Percentiles rank a stretch among this genome's conserved stretches.
Conservation (phyloP, 2,797 vertebrate genomes). For the Craterocephalus amniculus region DNA sequence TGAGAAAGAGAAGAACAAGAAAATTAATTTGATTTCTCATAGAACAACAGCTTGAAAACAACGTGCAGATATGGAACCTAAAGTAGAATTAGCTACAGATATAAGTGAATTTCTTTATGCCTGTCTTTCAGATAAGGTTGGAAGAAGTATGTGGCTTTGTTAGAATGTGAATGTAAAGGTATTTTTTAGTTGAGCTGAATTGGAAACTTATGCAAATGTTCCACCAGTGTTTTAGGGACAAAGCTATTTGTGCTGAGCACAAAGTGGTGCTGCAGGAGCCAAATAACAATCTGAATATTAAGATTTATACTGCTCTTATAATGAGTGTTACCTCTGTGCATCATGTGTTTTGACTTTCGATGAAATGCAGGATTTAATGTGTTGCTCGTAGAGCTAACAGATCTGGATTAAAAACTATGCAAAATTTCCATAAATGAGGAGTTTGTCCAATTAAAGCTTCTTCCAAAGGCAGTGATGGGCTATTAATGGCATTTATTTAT, state of each 20-base stretch:
- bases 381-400: not conserved
- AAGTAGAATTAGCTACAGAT: constrained; percentile 11
- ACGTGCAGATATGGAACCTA: not conserved
- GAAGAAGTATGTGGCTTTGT: not conserved
- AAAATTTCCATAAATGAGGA: not conserved
- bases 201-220: not conserved
- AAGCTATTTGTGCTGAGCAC: not conserved
- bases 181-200: constrained; percentile 17
- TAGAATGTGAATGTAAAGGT: not conserved
- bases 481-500: not conserved
- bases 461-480: not conserved
- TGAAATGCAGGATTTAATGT: not conserved
- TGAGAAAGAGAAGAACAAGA: not conserved
- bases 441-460: constrained; percentile 7
- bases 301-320: not conserved
- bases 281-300: constrained; percentile 1
- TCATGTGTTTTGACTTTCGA: not conserved
- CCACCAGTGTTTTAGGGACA: not conserved
- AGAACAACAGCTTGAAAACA: not conserved
- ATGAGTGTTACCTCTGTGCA: not conserved
- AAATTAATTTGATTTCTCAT: not conserved
- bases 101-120: not conserved
- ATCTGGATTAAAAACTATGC: not conserved
- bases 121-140: not conserved
- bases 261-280: not conserved